Evolutionary conservation across 2,888 invertebrate genomes (phyloP), one percentile per base, ranked within the genome.

Genomic region (Caenorhabditis zanzibari): DNA sequence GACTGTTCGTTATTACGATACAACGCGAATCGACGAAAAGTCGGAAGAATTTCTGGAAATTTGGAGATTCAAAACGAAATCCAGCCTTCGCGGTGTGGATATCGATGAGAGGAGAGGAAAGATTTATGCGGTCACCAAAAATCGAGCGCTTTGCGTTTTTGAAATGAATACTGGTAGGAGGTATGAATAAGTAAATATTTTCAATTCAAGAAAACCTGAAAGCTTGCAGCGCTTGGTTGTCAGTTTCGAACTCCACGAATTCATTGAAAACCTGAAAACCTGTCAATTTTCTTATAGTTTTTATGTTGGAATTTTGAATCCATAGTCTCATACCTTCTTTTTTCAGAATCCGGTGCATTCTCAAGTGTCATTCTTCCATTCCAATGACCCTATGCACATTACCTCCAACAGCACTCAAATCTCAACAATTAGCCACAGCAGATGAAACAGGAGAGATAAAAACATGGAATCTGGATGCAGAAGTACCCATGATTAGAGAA

Each of bases 361-460:
- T 84, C 12, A 77, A 77, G 41, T 81, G 80, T 16, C 89, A 89
- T 61, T 52, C 73, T 12, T 59, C 63, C 9, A 69, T 63, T 12
- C 90, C 90, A 2, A 85, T 81, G 24, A 75, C 84, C 0, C 75
- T 89, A 7, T 82, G 79, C 54, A 64, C 86, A 12, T 77, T 90
- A 24, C 88, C 90, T 5, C 66, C 80, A 10, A 83, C 84, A 0
- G 85, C 87, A 28, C 73, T 84, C 24, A 85, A 87, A 59, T 76
- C 84, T 41, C 88, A 87, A 66, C 85, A 87, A 38, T 72, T 90
- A 38, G 89, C 87, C 3, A 89, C 89, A 1, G 90, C 87, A 7
- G 87, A 89, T 38, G 90, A 90, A 52, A 74, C 81, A 3, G 90
- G 90, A 66, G 83, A 89, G 76, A 90, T 90, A 59, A 82, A 86